These are phyloP conservation scores for Coelopa pilipes DNA, from an alignment of 2,888 invertebrate species.

Conservation along the genomic window DNA sequence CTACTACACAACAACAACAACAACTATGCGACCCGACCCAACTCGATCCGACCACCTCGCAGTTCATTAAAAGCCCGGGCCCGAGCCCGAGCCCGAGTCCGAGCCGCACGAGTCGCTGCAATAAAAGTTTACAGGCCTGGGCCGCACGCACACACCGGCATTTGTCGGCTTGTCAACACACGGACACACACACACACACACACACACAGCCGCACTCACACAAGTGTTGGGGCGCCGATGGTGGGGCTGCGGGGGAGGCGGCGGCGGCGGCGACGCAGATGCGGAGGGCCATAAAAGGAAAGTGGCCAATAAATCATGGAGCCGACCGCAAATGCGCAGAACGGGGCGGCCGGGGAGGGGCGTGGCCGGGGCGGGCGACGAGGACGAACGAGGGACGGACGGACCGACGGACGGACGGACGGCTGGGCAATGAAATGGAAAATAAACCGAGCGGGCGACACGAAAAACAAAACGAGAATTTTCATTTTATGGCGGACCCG, in stretches of 20 bases:
- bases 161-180: background rate
- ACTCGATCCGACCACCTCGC: too few species aligned
- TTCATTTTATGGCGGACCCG: conserved; percentile 24
- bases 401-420: background rate
- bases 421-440: too few species aligned
- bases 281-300: conserved; percentile 15
- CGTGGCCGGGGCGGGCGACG: background rate
- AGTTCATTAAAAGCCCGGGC: too few species aligned
- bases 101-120: background rate
- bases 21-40: too few species aligned
- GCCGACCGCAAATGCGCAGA: conserved; percentile 8
- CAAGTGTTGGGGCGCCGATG: too few species aligned
- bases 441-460: too few species aligned
- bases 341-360: background rate
- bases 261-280: too few species aligned
- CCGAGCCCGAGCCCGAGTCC: too few species aligned
- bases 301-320: conserved; percentile 35
- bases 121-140: background rate
- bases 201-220: too few species aligned
- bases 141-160: conserved; percentile 7
- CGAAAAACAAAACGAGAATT: conserved; percentile 9
- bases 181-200: background rate
- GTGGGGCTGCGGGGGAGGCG: too few species aligned
- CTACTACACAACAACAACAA: too few species aligned
- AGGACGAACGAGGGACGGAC: background rate